A percentile compares a stretch with the other conserved stretches of the same genome.
Evolutionary conservation across 2,888 invertebrate genomes (phyloP).

Genomic region (Drosophila parthenogenetica): DNA sequence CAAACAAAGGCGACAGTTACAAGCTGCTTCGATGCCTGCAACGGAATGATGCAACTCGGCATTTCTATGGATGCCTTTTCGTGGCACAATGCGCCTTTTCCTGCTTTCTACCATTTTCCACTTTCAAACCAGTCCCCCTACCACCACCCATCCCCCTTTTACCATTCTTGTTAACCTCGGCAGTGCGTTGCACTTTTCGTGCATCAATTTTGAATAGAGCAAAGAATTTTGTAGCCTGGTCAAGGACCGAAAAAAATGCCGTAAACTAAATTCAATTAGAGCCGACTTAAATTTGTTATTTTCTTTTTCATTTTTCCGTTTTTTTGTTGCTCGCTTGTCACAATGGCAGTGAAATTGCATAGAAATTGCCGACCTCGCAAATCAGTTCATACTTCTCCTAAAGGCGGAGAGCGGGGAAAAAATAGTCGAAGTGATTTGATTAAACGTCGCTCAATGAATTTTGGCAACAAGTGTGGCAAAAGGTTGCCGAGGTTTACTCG

Average conservation of each 20-base stretch:
- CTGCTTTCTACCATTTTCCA: slow-evolving; percentile 39
- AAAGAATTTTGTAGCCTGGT: slow-evolving; percentile 33
- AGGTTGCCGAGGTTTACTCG: background rate
- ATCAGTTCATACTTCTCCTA: too few relatives aligned
- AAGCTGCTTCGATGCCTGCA: background rate
- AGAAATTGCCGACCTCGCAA: slow-evolving; percentile 34
- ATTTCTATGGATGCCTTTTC: slow-evolving; percentile 75
- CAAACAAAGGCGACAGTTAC: slow-evolving; percentile 61
- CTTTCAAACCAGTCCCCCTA: background rate
- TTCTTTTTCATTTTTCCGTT: slow-evolving; percentile 26
- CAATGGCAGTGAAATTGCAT: slow-evolving; percentile 67
- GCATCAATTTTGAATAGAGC: slow-evolving; percentile 52
- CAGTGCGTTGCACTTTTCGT: slow-evolving; percentile 70
- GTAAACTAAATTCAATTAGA: slow-evolving; percentile 77
- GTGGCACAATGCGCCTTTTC: slow-evolving; percentile 38
- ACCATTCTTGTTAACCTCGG: background rate
- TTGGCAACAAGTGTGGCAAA: slow-evolving; percentile 63
- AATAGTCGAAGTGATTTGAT: slow-evolving; percentile 61
- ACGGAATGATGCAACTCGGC: slow-evolving; percentile 67
- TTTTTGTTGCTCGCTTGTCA: slow-evolving; percentile 49
- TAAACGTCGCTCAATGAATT: slow-evolving; percentile 53
- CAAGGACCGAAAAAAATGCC: slow-evolving; percentile 58
- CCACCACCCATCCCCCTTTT: background rate
- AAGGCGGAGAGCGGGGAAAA: too few relatives aligned
- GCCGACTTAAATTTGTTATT: slow-evolving; percentile 12